Conservation (phyloP, 1,140 invertebrate genomes). For the Fopius arisanus region DNA sequence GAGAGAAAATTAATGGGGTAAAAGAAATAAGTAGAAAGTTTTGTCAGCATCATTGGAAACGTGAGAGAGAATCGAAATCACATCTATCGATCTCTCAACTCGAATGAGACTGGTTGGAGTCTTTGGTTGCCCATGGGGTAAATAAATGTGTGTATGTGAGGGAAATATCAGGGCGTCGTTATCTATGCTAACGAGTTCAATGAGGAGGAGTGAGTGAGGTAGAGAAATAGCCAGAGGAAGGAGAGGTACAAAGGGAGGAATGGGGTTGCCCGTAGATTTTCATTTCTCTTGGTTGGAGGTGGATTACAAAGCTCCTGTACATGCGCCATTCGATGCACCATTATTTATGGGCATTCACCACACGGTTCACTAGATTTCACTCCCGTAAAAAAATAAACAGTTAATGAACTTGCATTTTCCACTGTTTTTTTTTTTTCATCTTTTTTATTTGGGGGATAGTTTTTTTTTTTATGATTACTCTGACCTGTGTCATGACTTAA, state of each 20-base stretch:
- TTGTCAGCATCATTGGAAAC: not conserved
- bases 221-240: not conserved
- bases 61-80: not conserved
- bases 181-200: conserved; percentile 4
- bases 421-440: not conserved
- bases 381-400: not conserved
- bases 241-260: not conserved
- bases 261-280: conserved; percentile 8
- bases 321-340: conserved; percentile 7
- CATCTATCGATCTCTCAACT: not conserved
- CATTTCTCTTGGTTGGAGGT: conserved; percentile 10
- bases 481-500: too few relatives aligned
- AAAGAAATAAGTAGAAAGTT: too few relatives aligned
- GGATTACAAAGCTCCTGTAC: conserved; percentile 11
- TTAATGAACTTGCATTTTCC: not conserved
- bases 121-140: not conserved
- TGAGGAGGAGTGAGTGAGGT: not conserved
- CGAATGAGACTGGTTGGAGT: not conserved
- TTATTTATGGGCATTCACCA: conserved; percentile 2
- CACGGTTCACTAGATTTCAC: not conserved
- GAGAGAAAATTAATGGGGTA: too few relatives aligned
- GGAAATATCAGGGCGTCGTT: not conserved
- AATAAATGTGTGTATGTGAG: not conserved
- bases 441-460: too few relatives aligned
- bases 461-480: too few relatives aligned